phyloP scores from a whole-genome alignment of 2,113 vertebrate genomes.

The Capra hircus region DNA sequence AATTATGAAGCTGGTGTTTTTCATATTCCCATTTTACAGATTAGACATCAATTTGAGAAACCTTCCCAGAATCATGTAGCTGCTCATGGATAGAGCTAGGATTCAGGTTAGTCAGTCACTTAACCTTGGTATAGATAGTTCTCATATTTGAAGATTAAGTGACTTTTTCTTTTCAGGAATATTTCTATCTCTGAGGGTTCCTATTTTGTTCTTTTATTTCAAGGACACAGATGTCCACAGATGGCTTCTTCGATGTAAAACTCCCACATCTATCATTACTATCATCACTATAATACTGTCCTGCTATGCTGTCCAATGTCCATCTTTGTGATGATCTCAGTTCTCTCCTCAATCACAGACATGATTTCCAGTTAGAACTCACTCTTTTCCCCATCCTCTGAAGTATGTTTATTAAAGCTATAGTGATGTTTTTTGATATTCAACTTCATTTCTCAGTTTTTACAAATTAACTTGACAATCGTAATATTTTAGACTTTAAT shows the following conservation, averaged over 20 bases:
- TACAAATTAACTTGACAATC: neutral
- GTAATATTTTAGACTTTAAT: neutral
- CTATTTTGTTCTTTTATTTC: neutral
- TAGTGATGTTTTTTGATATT: neutral
- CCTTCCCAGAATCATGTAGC: neutral
- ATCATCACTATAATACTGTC: accelerated
- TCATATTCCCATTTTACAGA: neutral
- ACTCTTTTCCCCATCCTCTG: neutral
- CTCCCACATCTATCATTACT: neutral
- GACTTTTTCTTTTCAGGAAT: neutral
- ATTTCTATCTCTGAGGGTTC: neutral
- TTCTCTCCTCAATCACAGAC: neutral
- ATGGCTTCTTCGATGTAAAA: neutral
- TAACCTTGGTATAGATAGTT: neutral
- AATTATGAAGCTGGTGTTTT: neutral
- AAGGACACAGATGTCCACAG: neutral
- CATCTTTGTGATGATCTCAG: neutral
- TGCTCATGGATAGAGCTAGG: neutral
- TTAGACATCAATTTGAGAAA: neutral
- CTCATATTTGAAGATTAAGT: neutral
- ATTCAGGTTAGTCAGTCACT: accelerated
- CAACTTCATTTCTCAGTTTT: neutral
- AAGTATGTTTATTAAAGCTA: neutral
- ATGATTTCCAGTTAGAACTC: neutral
- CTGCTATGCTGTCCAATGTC: neutral